Conservation (phyloP, 1,140 invertebrate species). For the Spodoptera litura region DNA sequence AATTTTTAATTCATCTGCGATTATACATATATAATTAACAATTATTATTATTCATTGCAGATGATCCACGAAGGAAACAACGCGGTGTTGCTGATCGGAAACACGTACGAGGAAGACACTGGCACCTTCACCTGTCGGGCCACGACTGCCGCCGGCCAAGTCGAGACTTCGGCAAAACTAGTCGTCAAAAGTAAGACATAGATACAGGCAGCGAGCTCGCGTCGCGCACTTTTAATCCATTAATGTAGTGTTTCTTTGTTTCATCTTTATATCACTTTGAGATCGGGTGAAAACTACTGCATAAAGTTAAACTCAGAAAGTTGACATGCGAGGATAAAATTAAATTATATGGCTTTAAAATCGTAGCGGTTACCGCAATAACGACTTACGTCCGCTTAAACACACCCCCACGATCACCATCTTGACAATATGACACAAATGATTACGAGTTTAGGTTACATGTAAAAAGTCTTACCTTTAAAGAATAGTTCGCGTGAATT, state of each 20-base stretch:
- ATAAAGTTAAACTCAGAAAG: constrained; percentile 64
- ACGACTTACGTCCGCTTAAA: constrained; percentile 72
- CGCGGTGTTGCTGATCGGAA: constrained; percentile 95
- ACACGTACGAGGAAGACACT: constrained; percentile 97
- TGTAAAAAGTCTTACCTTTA: not conserved
- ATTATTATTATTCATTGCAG: constrained; percentile 84
- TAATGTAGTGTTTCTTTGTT: constrained; percentile 85
- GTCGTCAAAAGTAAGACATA: constrained; percentile 99
- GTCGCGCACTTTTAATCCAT: constrained; percentile 84
- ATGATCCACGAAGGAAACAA: constrained; percentile 97
- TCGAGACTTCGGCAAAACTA: constrained; percentile 96
- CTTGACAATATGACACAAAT: constrained; percentile 70
- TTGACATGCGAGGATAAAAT: constrained; percentile 77
- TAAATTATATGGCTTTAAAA: constrained; percentile 67
- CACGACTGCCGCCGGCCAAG: constrained; percentile 95
- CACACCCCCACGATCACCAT: constrained; percentile 62
- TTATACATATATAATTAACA: not conserved
- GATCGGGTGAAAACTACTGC: constrained; percentile 86
- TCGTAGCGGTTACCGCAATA: constrained; percentile 83
- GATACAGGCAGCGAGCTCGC: constrained; percentile 87
- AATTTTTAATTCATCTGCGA: not conserved
- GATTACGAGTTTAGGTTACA: constrained; percentile 46
- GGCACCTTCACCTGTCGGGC: constrained; percentile 96
- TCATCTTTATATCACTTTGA: constrained; percentile 81
- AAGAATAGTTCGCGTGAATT: constrained; percentile 44